These are phyloP conservation scores for Acanthiza pusilla DNA, from an alignment of 2,797 vertebrate species.

Conservation along the genomic window DNA sequence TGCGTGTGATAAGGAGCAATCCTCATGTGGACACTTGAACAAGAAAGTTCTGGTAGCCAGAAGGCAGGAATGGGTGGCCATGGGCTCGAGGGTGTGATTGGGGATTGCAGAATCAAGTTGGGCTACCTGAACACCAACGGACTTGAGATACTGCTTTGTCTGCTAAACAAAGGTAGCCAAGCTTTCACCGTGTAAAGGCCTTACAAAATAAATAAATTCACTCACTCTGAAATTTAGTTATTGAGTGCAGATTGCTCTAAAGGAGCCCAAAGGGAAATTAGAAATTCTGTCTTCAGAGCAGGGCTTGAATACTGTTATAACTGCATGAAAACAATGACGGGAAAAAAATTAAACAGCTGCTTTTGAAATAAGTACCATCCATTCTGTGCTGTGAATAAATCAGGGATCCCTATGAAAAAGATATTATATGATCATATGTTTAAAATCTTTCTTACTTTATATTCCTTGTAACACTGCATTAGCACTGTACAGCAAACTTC, in stretches of 20 bases:
- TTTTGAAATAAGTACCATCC: not conserved
- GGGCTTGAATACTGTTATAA: not conserved
- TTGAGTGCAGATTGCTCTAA: not conserved
- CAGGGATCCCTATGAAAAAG: not conserved
- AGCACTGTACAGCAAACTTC: not conserved
- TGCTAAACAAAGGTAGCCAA: not conserved
- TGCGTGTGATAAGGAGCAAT: too few species aligned
- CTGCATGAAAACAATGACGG: not conserved
- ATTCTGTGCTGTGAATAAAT: not conserved
- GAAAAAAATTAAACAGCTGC: not conserved
- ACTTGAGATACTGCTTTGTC: not conserved
- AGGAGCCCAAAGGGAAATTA: not conserved
- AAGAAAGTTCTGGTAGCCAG: not conserved
- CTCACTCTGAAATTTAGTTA: not conserved
- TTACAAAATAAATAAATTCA: not conserved
- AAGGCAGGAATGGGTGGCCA: not conserved
- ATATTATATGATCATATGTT: not conserved
- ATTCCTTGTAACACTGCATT: not conserved
- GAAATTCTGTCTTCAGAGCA: not conserved
- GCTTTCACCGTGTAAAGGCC: not conserved
- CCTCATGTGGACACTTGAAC: fast-evolving
- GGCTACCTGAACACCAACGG: not conserved
- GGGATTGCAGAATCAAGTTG: fast-evolving
- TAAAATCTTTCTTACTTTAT: not conserved
- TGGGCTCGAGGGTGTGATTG: fast-evolving